Evolutionary conservation across 64 coral and sea anemone species (phyloP).

Genomic region (Acropora tenuis): DNA sequence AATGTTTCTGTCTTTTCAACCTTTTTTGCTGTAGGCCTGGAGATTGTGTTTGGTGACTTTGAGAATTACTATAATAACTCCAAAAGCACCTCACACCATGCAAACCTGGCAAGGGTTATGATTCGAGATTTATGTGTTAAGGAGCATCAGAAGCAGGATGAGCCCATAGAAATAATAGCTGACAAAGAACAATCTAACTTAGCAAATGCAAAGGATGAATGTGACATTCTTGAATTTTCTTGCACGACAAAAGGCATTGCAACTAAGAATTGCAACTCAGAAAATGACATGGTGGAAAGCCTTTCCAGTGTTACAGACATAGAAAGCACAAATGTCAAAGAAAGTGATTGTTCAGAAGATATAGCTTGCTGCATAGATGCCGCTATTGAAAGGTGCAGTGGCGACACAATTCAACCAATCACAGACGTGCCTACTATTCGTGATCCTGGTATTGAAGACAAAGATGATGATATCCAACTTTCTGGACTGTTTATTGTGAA

Average conservation of each 20-base stretch:
- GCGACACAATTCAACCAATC: not conserved
- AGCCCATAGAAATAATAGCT: not conserved
- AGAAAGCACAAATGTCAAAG: not conserved
- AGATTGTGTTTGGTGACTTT: slow-evolving; percentile 46
- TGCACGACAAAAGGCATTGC: not conserved
- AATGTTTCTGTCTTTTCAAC: too few species aligned
- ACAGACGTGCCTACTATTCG: not conserved
- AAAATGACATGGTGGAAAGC: slow-evolving; percentile 45
- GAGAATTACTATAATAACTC: slow-evolving; percentile 45
- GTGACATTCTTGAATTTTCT: not conserved
- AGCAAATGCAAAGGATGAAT: not conserved
- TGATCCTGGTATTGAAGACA: not conserved
- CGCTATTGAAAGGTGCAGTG: not conserved
- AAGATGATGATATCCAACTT: not conserved
- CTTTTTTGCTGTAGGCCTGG: slow-evolving; percentile 23
- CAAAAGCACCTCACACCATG: slow-evolving; percentile 46
- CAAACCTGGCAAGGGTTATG: slow-evolving; percentile 17
- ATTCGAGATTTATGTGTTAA: not conserved
- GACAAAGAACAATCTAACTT: not conserved
- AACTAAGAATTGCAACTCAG: slow-evolving; percentile 20
- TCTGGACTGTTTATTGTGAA: not conserved
- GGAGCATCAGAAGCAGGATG: not conserved
- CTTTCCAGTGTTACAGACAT: slow-evolving; percentile 38
- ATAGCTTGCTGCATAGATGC: not conserved
- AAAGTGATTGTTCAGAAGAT: too few species aligned